phyloP scores from a whole-genome alignment of 2,113 vertebrate genomes.

The Petromus typicus region DNA sequence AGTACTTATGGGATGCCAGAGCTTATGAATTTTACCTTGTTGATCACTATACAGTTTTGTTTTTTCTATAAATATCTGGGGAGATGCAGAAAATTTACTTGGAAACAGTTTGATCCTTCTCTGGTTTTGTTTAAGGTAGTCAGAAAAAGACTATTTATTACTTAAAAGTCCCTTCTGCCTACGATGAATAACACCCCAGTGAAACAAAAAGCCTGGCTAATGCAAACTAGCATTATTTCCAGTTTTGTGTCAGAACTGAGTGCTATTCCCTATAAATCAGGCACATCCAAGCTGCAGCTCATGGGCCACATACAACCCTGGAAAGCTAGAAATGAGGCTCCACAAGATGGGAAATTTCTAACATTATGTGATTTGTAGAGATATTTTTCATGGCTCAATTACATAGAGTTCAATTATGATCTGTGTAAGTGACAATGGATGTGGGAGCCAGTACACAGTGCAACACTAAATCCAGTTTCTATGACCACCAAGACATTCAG shows the following conservation, averaged over 20 bases:
- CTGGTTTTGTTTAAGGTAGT: not conserved
- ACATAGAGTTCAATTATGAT: not conserved
- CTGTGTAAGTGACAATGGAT: not conserved
- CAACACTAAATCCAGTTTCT: not conserved
- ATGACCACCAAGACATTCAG: not conserved
- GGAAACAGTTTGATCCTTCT: not conserved
- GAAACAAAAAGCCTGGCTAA: not conserved
- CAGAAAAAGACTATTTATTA: not conserved
- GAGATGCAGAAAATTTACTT: not conserved
- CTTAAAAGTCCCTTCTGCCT: not conserved
- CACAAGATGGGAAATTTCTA: not conserved
- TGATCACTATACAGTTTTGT: not conserved
- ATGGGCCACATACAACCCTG: not conserved
- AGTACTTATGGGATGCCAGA: not conserved
- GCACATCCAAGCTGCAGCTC: not conserved
- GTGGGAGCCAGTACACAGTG: not conserved
- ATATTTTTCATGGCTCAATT: not conserved
- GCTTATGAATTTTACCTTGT: not conserved
- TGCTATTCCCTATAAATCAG: not conserved
- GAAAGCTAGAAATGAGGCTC: not conserved
- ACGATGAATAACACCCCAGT: not conserved
- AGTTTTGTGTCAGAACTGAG: not conserved
- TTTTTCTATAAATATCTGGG: constrained; percentile 2
- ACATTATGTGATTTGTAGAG: not conserved
- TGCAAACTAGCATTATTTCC: not conserved